A percentile compares a stretch with the other conserved stretches of the same genome.
phyloP scores from a whole-genome alignment of 1,140 invertebrate genomes.

The Diabrotica undecimpunctata region DNA sequence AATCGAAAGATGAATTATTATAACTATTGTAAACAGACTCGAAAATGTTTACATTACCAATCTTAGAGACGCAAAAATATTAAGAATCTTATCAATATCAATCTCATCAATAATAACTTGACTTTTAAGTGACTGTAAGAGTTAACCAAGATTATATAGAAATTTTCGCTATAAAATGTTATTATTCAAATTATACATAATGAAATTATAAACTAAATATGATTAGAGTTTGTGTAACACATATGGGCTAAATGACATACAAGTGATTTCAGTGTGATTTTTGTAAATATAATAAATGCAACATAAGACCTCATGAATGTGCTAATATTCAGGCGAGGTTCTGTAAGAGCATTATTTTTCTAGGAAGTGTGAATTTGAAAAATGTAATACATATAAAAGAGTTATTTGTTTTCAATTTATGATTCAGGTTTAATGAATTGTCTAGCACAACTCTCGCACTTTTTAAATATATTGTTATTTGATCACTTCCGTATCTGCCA shows the following conservation, averaged over 20 bases:
- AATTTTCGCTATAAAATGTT: too few relatives aligned
- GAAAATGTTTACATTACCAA: too few relatives aligned
- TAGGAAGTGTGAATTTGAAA: not conserved
- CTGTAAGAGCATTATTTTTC: constrained; percentile 1
- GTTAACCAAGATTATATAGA: too few relatives aligned
- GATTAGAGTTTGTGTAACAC: not conserved
- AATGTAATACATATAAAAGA: not conserved
- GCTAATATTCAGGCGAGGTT: not conserved
- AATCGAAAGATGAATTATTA: too few relatives aligned
- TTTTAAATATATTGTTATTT: not conserved
- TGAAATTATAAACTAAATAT: too few relatives aligned
- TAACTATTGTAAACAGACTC: too few relatives aligned
- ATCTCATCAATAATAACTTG: too few relatives aligned
- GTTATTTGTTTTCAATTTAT: not conserved
- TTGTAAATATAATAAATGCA: constrained; percentile 1
- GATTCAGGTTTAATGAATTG: not conserved
- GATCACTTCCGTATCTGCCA: too few relatives aligned
- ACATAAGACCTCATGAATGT: not conserved
- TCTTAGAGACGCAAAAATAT: too few relatives aligned
- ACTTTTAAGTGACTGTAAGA: too few relatives aligned
- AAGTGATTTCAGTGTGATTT: constrained; percentile 5
- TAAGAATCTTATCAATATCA: too few relatives aligned
- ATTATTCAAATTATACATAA: too few relatives aligned
- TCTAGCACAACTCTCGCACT: not conserved
- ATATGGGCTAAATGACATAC: not conserved